Percentiles rank a stretch among this genome's conserved stretches.
phyloP scores from a whole-genome alignment of 1,140 invertebrate species.

The Camponotus pennsylvanicus region DNA sequence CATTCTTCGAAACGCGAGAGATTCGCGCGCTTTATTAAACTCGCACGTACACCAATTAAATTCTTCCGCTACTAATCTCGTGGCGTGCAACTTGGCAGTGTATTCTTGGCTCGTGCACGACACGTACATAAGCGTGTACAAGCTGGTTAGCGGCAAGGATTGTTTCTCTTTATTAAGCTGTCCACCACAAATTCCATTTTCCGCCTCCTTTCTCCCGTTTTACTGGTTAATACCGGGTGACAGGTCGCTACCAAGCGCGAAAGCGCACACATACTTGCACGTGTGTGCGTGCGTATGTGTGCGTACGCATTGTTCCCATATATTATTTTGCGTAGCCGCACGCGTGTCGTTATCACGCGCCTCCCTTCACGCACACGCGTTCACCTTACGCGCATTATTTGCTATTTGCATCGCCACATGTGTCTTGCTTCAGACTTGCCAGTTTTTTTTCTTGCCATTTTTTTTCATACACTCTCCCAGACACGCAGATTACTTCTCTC shows the following conservation, averaged over 20 bases:
- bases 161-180: conserved; percentile 66
- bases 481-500: conserved; percentile 29
- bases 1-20: background rate
- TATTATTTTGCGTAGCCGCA: background rate
- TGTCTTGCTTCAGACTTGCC: conserved; percentile 7
- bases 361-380: background rate
- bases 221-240: conserved; percentile 36
- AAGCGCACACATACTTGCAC: conserved; percentile 12
- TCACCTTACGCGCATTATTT: conserved; percentile 17
- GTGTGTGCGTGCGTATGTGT: background rate
- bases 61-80: conserved; percentile 4
- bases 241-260: conserved; percentile 24
- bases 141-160: conserved; percentile 4
- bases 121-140: background rate
- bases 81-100: conserved; percentile 4
- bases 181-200: conserved; percentile 51
- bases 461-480: conserved; percentile 27
- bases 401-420: conserved; percentile 22
- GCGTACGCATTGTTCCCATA: background rate
- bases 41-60: conserved; percentile 23
- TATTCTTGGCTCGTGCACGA: background rate
- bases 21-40: background rate
- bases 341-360: background rate
- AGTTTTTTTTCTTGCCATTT: background rate
- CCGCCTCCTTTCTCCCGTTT: conserved; percentile 32